Percentiles rank a stretch among this genome's conserved stretches.
Conservation (phyloP, 2,888 invertebrate species). For the Cinara cedri region DNA sequence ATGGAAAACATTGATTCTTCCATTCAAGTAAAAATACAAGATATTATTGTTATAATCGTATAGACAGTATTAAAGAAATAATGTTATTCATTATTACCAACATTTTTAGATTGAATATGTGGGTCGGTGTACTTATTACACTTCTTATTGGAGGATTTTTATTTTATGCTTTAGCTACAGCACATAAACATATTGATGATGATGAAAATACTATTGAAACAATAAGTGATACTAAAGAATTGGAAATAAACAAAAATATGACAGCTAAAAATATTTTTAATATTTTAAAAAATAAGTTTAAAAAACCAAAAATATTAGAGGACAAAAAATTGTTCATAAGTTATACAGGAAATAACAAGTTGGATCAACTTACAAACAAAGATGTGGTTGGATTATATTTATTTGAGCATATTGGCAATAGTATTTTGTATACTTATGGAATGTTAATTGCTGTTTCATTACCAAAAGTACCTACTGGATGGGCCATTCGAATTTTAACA, state of each 20-base stretch:
- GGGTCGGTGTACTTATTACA: slow-evolving; percentile 75
- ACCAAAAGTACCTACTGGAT: slow-evolving; percentile 77
- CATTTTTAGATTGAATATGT: slow-evolving; percentile 72
- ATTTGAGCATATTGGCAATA: slow-evolving; percentile 75
- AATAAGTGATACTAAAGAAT: not conserved
- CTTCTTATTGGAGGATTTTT: slow-evolving; percentile 71
- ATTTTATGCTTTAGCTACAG: slow-evolving; percentile 71
- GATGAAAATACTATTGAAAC: slow-evolving; percentile 16
- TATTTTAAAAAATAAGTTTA: slow-evolving; percentile 15
- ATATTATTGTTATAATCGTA: too few species aligned
- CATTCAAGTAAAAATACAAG: slow-evolving; percentile 71
- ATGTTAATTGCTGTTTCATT: slow-evolving; percentile 81
- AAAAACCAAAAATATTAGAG: slow-evolving; percentile 5
- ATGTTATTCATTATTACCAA: not conserved
- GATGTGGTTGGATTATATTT: slow-evolving; percentile 68
- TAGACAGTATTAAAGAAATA: not conserved
- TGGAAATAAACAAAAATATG: slow-evolving; percentile 17
- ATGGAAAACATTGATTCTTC: slow-evolving; percentile 81
- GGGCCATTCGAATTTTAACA: slow-evolving; percentile 80
- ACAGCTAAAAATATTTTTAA: slow-evolving; percentile 1
- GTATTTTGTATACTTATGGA: slow-evolving; percentile 79
- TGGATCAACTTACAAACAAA: not conserved
- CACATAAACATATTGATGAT: slow-evolving; percentile 63
- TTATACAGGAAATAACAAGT: slow-evolving; percentile 29
- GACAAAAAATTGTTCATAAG: slow-evolving; percentile 21